Evolutionary conservation across 2,797 vertebrate species (phyloP).

Genomic region (Triplophysa bombifrons): DNA sequence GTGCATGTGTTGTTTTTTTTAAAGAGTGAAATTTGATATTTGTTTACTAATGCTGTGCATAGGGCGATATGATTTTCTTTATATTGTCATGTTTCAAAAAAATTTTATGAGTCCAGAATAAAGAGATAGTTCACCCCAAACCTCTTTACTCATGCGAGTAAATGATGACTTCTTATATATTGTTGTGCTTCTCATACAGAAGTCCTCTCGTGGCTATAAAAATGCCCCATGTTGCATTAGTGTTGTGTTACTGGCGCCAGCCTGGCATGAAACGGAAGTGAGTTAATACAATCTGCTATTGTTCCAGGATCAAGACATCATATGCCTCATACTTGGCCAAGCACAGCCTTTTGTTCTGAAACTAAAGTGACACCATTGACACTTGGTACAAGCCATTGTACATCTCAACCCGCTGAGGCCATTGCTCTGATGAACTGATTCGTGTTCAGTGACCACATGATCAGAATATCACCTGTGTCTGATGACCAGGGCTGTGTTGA

Average conservation of each 20-base stretch:
- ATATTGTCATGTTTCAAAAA: neutral
- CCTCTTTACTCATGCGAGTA: too few relatives aligned
- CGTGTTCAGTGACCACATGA: neutral
- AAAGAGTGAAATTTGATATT: neutral
- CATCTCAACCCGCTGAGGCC: neutral
- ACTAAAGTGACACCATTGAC: slow-evolving; percentile 57
- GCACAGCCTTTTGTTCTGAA: slow-evolving; percentile 56
- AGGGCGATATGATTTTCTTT: neutral
- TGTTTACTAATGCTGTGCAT: neutral
- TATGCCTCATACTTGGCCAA: slow-evolving; percentile 65
- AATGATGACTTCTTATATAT: neutral
- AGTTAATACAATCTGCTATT: slow-evolving; percentile 72
- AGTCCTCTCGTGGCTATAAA: slow-evolving; percentile 61
- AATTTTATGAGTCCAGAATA: neutral
- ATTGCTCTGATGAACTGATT: neutral
- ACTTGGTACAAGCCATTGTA: slow-evolving; percentile 31
- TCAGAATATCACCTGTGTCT: slow-evolving; percentile 6
- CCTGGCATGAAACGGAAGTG: slow-evolving; percentile 60
- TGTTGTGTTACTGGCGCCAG: slow-evolving; percentile 49
- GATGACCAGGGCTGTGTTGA: neutral
- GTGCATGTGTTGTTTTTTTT: neutral
- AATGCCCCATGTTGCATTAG: slow-evolving; percentile 41
- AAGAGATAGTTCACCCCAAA: neutral
- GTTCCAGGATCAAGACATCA: slow-evolving; percentile 74
- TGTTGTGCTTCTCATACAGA: neutral